A percentile compares a stretch with the other conserved stretches of the same genome.
Evolutionary conservation across 2,888 invertebrate genomes (phyloP).

Genomic region (Leptinotarsa tumamoca): DNA sequence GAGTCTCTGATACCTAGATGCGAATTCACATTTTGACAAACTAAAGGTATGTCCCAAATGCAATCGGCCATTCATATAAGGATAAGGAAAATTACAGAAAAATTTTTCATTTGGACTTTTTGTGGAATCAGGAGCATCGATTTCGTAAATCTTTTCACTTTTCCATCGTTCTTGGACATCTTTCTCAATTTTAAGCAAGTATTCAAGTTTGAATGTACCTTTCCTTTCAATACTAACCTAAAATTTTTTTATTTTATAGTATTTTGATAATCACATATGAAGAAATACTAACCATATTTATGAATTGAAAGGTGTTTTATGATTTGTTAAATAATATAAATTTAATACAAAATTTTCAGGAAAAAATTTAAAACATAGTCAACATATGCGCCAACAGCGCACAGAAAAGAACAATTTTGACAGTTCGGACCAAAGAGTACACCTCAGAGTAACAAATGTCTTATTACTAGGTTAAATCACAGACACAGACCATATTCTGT

Average conservation of each 20-base stretch:
- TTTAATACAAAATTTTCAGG: too few species aligned
- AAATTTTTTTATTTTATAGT: slow-evolving; percentile 1
- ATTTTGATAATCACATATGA: too few species aligned
- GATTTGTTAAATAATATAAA: too few species aligned
- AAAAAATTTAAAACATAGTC: too few species aligned
- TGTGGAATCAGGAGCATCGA: slow-evolving; percentile 78
- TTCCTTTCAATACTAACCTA: slow-evolving; percentile 75
- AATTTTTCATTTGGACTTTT: slow-evolving; percentile 82
- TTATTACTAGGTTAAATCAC: too few species aligned
- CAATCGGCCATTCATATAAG: slow-evolving; percentile 98
- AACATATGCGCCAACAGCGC: too few species aligned
- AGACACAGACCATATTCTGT: too few species aligned
- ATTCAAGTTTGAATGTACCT: slow-evolving; percentile 96
- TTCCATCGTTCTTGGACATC: slow-evolving; percentile 91
- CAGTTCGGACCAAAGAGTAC: too few species aligned
- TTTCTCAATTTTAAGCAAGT: slow-evolving; percentile 89
- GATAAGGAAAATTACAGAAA: slow-evolving; percentile 95
- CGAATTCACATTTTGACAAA: slow-evolving; percentile 97
- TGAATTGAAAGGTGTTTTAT: too few species aligned
- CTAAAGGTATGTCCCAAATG: slow-evolving; percentile 99
- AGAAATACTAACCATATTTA: too few species aligned
- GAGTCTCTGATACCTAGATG: slow-evolving; percentile 90
- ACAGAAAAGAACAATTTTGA: too few species aligned
- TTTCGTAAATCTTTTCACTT: slow-evolving; percentile 81
- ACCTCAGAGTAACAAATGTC: too few species aligned